phyloP scores from a whole-genome alignment of 2,797 vertebrate genomes.

The Todus mexicanus region DNA sequence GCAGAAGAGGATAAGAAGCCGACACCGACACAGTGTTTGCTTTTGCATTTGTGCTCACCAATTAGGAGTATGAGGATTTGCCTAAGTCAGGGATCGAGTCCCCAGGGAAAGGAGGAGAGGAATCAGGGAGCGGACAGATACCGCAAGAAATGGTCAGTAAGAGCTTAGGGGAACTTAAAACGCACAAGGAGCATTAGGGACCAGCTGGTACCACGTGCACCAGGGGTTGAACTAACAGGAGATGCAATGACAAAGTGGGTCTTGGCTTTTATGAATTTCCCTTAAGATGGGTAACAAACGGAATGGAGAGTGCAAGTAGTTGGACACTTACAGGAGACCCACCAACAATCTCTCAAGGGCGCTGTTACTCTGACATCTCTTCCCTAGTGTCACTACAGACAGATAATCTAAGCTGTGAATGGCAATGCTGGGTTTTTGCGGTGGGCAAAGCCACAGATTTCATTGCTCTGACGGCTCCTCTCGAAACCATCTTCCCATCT shows the following conservation, averaged over 20 bases:
- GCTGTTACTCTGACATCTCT: neutral
- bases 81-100: constrained; percentile 26
- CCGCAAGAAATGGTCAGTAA: constrained; percentile 1
- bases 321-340: neutral
- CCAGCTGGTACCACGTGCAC: neutral
- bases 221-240: neutral
- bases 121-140: neutral
- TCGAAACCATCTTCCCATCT: neutral
- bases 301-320: neutral
- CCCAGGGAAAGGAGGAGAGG: neutral
- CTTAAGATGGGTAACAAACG: neutral
- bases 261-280: neutral
- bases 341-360: neutral
- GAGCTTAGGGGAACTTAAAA: constrained; percentile 9
- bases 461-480: neutral
- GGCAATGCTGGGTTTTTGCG: neutral
- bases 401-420: neutral
- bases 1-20: constrained; percentile 25
- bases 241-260: neutral
- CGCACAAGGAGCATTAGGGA: neutral
- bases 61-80: constrained; percentile 46
- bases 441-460: neutral
- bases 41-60: constrained; percentile 10
- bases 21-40: constrained; percentile 14
- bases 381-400: neutral